Percentiles rank a stretch among this genome's conserved stretches.
Evolutionary conservation across 2,113 vertebrate species (phyloP).

Genomic region (Catharus fuscescens): DNA sequence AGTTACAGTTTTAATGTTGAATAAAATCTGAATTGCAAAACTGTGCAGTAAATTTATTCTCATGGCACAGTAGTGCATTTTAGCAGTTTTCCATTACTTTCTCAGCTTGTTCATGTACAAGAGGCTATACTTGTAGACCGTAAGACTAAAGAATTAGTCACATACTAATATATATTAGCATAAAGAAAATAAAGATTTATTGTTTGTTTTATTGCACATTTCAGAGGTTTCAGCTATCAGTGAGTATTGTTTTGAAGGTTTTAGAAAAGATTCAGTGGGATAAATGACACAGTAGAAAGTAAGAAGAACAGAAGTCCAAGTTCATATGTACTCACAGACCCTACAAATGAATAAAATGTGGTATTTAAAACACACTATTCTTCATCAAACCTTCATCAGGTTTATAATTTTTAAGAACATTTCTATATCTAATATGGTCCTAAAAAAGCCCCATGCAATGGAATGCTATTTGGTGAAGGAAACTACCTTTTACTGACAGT

Average conservation of each 20-base stretch:
- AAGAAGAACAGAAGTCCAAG: neutral
- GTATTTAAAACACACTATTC: neutral
- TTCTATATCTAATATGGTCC: neutral
- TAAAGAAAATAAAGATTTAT: neutral
- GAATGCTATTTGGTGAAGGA: neutral
- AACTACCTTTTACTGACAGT: neutral
- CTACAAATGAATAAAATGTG: neutral
- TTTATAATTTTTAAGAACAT: neutral
- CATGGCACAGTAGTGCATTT: neutral
- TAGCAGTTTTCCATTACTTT: neutral
- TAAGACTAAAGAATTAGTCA: too few species aligned
- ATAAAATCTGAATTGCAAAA: neutral
- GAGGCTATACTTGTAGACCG: neutral
- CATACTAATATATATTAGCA: too few species aligned
- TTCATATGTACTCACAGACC: neutral
- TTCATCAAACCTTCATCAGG: neutral
- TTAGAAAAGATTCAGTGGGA: neutral
- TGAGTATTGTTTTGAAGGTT: neutral
- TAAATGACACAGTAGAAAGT: neutral
- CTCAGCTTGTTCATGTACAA: neutral
- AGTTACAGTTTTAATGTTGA: neutral
- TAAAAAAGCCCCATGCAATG: neutral
- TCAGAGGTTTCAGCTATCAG: neutral
- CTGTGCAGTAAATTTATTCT: neutral
- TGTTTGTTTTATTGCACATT: neutral